phyloP scores from a whole-genome alignment of 2,888 invertebrate genomes.

The Operophtera brumata region DNA sequence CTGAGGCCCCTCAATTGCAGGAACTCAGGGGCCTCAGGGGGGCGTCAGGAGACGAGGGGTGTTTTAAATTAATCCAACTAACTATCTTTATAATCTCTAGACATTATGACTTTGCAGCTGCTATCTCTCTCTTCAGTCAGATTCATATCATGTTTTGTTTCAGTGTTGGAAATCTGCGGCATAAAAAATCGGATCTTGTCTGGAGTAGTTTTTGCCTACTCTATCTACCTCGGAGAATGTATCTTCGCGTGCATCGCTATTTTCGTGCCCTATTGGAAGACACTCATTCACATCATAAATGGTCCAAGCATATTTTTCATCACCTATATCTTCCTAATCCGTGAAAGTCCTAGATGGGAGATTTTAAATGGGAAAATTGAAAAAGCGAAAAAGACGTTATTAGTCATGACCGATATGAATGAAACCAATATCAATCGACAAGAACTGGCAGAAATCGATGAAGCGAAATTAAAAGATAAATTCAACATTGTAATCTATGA shows the following conservation, averaged over 20 bases:
- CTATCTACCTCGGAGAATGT: constrained; percentile 59
- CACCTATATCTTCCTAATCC: constrained; percentile 46
- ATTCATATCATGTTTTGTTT: no score
- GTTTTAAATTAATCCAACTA: no score
- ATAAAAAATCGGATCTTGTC: constrained; percentile 53
- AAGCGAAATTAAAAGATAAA: constrained; percentile 46
- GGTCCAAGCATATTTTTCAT: constrained; percentile 56
- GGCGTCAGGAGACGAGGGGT: no score
- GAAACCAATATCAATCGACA: constrained; percentile 51
- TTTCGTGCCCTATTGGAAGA: constrained; percentile 62
- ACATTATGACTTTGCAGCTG: no score
- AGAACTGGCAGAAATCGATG: constrained; percentile 49
- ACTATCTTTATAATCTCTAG: no score
- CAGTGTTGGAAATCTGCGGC: constrained; percentile 66
- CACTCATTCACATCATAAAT: constrained; percentile 56
- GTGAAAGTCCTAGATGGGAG: constrained; percentile 68
- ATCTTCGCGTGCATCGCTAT: constrained; percentile 61
- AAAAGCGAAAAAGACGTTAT: constrained; percentile 52
- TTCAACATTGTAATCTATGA: constrained; percentile 53
- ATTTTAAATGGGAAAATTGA: constrained; percentile 57
- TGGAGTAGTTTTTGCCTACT: constrained; percentile 58
- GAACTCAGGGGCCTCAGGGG: no score
- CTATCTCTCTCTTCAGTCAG: no score
- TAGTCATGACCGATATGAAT: constrained; percentile 52
- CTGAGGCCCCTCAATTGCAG: no score